Evolutionary conservation across 2,113 vertebrate species (phyloP), one percentile per base, ranked within the genome.

Genomic region (Callocephalon fimbriatum): DNA sequence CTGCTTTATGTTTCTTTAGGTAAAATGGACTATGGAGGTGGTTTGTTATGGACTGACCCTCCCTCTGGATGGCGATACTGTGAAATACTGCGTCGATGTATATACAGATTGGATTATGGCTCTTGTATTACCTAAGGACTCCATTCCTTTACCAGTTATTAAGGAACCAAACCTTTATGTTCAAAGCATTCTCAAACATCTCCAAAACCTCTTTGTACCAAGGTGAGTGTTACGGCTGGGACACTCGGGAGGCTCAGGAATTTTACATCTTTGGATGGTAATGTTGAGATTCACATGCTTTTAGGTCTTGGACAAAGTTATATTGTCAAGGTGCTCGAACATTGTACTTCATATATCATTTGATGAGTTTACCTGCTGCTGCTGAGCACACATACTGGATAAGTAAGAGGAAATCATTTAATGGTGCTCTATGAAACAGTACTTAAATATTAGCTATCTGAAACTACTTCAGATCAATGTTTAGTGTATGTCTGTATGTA

Each of bases 31-130:
- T 54, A 99, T 99, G 99, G 99, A 99, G 97, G 99, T 99, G 77
- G 98, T 99, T 95, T 99, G 99, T 95, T 99, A 99, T 31, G 99
- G 99, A 80, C 96, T 99, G 91, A 99, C 99, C 25, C 98, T 99
- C 53, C 99, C 99, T 79, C 96, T 99, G 86, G 99, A 99, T 15
- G 99, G 99, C 40, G 99, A 99, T 92, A 99, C 99, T 61, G 99
- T 99, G 96, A 99, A 99, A 89, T 98, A 99, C 90, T 99, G 99
- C 93, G 99, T 99, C 93, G 99, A 99, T 45, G 99, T 99, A 20
- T 99, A 99, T 97, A 99, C 99, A 26, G 99, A 99, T 85, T 99
- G 99, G 99, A 99, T 99, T 97, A 99, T 99, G 99, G 99, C 99
- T 61, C 97, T 99, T 90, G 99, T 99, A 42, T 97, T 98, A 37